A percentile compares a stretch with the other conserved stretches of the same genome.
phyloP scores from a whole-genome alignment of 2,113 vertebrate genomes.

The Bufo gargarizans region DNA sequence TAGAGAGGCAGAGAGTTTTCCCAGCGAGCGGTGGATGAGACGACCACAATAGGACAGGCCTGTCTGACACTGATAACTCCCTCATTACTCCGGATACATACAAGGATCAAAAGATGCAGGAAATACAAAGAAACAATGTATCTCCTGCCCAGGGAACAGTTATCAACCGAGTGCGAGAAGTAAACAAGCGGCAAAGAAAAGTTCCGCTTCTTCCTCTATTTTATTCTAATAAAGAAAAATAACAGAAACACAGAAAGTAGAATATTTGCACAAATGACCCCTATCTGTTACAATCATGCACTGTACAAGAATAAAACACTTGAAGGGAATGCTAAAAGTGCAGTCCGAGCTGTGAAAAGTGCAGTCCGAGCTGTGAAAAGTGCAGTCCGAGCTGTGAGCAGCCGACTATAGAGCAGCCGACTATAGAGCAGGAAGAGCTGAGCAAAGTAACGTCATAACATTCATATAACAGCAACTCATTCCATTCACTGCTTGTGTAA shows the following conservation, averaged over 20 bases:
- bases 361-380: no score
- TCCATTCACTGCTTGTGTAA: no score
- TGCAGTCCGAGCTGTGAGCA: no score
- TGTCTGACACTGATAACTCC: conserved; percentile 32
- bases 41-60: background rate
- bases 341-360: no score
- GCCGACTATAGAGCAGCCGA: no score
- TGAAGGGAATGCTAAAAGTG: no score
- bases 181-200: background rate
- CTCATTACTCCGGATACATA: background rate
- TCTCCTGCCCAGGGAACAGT: background rate
- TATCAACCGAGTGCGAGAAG: background rate
- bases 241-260: background rate
- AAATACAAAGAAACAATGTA: background rate
- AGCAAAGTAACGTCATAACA: no score
- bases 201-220: background rate
- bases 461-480: no score
- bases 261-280: background rate
- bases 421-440: no score
- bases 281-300: no score
- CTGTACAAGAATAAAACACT: no score
- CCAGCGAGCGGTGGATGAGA: background rate
- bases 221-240: background rate
- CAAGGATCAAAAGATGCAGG: conserved; percentile 10
- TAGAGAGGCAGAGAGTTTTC: background rate